phyloP scores from a whole-genome alignment of 2,888 invertebrate genomes.

The Siphlonurus alternatus region DNA sequence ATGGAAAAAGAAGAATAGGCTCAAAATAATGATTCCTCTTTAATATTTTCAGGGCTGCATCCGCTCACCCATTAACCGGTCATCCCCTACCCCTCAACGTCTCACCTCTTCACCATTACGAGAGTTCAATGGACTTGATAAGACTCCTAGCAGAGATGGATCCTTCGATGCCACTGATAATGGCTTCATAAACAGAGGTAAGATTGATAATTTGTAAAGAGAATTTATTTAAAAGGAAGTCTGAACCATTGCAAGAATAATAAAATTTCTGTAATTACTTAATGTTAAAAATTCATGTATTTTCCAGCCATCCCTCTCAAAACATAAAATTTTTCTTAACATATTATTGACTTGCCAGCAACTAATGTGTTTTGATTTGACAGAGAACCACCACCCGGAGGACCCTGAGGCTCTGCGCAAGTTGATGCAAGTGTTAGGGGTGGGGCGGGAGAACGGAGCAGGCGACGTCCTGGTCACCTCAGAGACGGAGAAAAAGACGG shows the following conservation, averaged over 20 bases:
- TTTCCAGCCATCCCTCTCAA: no score
- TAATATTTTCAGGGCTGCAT: constrained; percentile 19
- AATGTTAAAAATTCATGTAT: no score
- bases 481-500: constrained; percentile 18
- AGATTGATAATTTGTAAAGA: no score
- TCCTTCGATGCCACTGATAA: constrained; percentile 11
- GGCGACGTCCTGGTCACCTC: constrained; percentile 12
- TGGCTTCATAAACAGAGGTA: constrained; percentile 12
- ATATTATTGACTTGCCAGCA: neutral
- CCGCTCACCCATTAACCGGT: neutral
- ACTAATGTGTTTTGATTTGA: neutral
- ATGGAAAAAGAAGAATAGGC: no score
- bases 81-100: constrained; percentile 16
- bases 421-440: constrained; percentile 16
- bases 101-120: constrained; percentile 10
- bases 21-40: no score
- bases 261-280: no score
- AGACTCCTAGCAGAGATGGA: constrained; percentile 7
- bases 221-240: no score
- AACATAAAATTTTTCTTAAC: no score
- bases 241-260: no score
- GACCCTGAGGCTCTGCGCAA: constrained; percentile 17
- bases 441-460: constrained; percentile 12
- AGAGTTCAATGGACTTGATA: constrained; percentile 17
- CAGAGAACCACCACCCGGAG: constrained; percentile 12